Conservation (phyloP, 2,888 invertebrate species). For the Sarcophaga carnaria region DNA sequence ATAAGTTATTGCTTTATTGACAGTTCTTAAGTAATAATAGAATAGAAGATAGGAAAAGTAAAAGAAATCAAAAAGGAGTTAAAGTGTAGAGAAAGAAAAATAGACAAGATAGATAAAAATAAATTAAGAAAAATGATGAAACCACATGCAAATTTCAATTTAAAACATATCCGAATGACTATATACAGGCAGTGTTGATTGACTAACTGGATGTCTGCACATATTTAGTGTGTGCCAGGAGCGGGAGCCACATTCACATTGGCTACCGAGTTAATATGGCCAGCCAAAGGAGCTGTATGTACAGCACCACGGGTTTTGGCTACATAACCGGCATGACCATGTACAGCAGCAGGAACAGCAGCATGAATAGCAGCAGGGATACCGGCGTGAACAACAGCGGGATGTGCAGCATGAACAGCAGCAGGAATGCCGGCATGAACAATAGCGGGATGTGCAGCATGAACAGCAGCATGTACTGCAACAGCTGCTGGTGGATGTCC, state of each 20-base stretch:
- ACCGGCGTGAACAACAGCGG: constrained; percentile 3
- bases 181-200: too few species aligned
- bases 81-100: background rate
- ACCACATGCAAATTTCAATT: background rate
- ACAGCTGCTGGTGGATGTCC: constrained; percentile 22
- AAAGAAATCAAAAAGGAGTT: background rate
- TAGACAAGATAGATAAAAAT: background rate
- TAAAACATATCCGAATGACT: too few species aligned
- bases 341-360: too few species aligned
- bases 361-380: background rate
- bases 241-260: constrained; percentile 67
- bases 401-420: constrained; percentile 4
- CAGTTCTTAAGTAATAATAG: background rate
- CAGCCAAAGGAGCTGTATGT: constrained; percentile 58
- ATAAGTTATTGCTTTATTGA: background rate
- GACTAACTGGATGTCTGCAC: too few species aligned
- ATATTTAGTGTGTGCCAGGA: constrained; percentile 61
- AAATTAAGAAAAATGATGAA: background rate
- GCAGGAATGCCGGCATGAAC: constrained; percentile 40
- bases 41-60: background rate
- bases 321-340: constrained; percentile 44
- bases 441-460: constrained; percentile 38
- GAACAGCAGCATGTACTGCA: constrained; percentile 14
- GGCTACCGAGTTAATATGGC: constrained; percentile 55
- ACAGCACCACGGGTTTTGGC: constrained; percentile 62